Base-by-base conservation (phyloP, 2,113 vertebrate species). In the Semicossyphus pulcher region DNA sequence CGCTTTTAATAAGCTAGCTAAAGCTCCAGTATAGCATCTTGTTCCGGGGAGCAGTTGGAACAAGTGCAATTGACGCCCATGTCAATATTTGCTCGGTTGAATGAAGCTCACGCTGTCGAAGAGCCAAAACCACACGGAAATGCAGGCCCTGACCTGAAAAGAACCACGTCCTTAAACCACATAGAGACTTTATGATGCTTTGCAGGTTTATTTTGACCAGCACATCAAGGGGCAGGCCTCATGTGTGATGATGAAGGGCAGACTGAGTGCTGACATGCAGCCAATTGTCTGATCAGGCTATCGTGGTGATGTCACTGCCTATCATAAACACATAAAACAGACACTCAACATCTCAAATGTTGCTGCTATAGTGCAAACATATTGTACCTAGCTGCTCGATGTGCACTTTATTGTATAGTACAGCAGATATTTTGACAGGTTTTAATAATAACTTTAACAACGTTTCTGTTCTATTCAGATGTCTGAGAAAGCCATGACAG, bases 41-140 rank as follows among this genome's bases (percentile, higher is more conserved):
- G 90, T 93, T 94, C 92, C 92, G 92, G 92, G 90, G 69, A 85
- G 51, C 68, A 57, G 41, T 11, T 26, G 47, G 37, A 56, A 41
- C 90, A 91, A 92, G 93, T 92, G 89, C 78, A 81, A 16, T 29
- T 65, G 21, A 87, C 85, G 82, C 80, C 87, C 58, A 68, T 83
- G 85, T 77, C 89, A 91, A 85, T 88, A 88, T 91, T 91, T 89
- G 64, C 75, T 69, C 78, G 21, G 41, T 1, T 54, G 18, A 34
- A 8, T 10, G 5, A 1, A 34, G 47, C 32, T 32, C 14, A 3
- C 10, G 11, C 36, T 41, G 56, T 36, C 25, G 29, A 5, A 36
- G 15, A 31, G 11, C 36, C n/a, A 10, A 39, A 49, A 14, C 2
- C 29, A 26, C 14, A 7, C 1, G 3, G 10, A 23, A 1, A 49